Conservation (phyloP, 2,888 invertebrate species). For the Stenurella melanura region DNA sequence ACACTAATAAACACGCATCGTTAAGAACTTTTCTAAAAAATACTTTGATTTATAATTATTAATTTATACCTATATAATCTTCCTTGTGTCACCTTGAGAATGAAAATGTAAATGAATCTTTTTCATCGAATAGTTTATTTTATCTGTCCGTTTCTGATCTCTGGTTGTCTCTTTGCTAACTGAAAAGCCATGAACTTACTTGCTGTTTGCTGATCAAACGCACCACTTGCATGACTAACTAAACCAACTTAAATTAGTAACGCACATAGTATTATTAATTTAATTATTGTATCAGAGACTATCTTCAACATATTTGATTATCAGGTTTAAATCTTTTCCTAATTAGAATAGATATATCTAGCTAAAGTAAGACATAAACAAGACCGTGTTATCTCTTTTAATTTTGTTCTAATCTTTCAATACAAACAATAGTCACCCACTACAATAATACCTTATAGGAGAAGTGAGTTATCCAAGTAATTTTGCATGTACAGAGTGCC, state of each 20-base stretch:
- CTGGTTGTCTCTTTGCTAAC: background rate
- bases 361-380: background rate
- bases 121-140: background rate
- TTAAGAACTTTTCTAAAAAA: no score
- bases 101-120: no score
- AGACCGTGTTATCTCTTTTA: background rate
- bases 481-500: background rate
- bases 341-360: background rate
- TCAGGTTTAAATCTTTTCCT: background rate
- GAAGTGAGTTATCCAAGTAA: background rate
- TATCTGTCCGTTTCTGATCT: background rate
- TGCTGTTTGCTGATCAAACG: background rate
- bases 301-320: background rate
- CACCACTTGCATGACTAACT: background rate
- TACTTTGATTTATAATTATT: no score
- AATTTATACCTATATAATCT: no score
- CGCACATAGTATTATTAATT: background rate
- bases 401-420: background rate
- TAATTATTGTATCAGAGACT: background rate
- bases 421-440: background rate
- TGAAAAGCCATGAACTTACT: background rate
- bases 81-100: no score
- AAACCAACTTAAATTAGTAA: constrained; percentile 5
- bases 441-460: background rate
- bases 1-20: no score